phyloP scores from a whole-genome alignment of 2,113 vertebrate genomes.

The Fregetta grallaria region DNA sequence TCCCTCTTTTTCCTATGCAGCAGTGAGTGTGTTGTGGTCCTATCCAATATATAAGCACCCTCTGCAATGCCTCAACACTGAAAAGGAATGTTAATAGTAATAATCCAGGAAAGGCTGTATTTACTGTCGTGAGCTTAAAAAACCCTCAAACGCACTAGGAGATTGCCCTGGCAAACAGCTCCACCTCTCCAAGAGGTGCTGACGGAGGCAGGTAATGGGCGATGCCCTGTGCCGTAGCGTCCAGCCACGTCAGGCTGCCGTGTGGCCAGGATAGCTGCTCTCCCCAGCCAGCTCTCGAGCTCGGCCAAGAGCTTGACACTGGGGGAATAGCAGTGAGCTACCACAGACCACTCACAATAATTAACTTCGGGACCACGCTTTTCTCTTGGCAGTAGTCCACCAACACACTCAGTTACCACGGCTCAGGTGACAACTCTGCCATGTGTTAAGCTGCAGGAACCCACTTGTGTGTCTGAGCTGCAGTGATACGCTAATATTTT shows the following conservation, averaged over 20 bases:
- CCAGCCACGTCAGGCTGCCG: rapidly evolving
- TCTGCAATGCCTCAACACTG: not conserved
- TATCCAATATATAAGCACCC: not conserved
- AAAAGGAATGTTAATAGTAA: not conserved
- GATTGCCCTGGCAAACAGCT: not conserved
- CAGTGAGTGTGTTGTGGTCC: not conserved
- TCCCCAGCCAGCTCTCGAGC: not conserved
- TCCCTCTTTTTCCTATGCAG: not conserved
- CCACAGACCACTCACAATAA: not conserved
- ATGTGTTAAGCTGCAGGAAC: not conserved
- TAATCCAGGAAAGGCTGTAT: not conserved
- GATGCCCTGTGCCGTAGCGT: rapidly evolving
- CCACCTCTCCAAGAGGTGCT: not conserved
- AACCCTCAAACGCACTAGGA: not conserved
- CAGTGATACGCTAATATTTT: not conserved
- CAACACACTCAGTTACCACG: not conserved
- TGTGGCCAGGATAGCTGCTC: not conserved
- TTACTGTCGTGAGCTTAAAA: not conserved
- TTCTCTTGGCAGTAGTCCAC: not conserved
- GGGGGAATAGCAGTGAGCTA: not conserved
- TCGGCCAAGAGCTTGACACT: not conserved
- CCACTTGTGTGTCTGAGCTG: not conserved
- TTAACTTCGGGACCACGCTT: not conserved
- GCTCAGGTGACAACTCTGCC: not conserved
- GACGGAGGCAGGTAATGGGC: not conserved